Evolutionary conservation across 1,140 invertebrate genomes (phyloP).

Genomic region (Nasonia vitripennis): DNA sequence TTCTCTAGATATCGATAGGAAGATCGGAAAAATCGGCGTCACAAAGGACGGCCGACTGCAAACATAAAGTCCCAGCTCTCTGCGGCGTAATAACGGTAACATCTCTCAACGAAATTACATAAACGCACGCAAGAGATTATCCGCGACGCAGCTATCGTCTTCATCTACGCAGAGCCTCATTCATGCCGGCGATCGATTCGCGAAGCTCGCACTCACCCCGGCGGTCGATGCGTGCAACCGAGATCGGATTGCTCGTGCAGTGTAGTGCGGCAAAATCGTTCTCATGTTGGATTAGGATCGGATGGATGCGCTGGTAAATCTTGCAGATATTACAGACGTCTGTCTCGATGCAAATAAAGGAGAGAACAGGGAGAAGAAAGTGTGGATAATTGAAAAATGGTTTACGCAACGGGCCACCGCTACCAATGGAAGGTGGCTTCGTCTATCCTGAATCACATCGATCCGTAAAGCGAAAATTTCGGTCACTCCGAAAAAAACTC

Average conservation of each 20-base stretch:
- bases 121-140: neutral
- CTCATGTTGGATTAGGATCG: neutral
- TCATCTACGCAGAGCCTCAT: neutral
- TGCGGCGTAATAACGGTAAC: neutral
- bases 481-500: neutral
- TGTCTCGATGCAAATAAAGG: neutral
- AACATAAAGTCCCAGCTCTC: neutral
- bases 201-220: neutral
- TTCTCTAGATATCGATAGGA: neutral
- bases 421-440: no score
- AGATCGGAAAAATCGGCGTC: neutral
- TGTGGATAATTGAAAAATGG: neutral
- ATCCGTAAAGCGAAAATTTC: no score
- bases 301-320: neutral
- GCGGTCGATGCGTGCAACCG: neutral
- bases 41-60: neutral
- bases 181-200: neutral
- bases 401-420: neutral
- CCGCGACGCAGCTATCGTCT: neutral
- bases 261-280: neutral
- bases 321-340: neutral
- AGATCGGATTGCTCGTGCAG: neutral
- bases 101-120: neutral
- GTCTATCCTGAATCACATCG: no score
- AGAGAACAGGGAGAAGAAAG: neutral